Conservation (phyloP, 2,113 vertebrate species). For the Vanacampus margaritifer region DNA sequence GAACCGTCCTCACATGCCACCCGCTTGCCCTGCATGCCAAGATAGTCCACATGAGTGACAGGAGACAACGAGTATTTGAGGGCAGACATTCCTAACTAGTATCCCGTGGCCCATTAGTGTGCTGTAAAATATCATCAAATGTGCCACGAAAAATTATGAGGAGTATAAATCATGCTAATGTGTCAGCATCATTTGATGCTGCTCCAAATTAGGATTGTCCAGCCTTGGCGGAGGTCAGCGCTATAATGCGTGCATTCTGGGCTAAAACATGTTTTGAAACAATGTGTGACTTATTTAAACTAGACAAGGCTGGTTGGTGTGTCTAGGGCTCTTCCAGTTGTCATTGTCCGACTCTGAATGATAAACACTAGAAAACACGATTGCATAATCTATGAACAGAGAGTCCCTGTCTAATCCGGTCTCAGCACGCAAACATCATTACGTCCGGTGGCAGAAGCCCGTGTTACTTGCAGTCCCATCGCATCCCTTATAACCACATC, state of each 20-base stretch:
- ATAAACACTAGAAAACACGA: conserved; percentile 17
- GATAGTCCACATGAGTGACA: not conserved
- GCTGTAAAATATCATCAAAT: too few species aligned
- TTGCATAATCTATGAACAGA: conserved; percentile 41
- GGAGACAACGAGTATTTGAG: not conserved
- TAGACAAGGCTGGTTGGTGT: not conserved
- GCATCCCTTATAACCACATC: conserved; percentile 32
- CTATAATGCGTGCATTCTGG: not conserved
- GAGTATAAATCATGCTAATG: too few species aligned
- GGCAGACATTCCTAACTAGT: too few species aligned
- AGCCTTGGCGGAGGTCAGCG: not conserved
- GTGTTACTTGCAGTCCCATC: conserved; percentile 40
- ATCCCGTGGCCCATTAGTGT: too few species aligned
- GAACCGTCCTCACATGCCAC: conserved; percentile 84
- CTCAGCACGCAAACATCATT: conserved; percentile 27
- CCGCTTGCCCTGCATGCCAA: conserved; percentile 82
- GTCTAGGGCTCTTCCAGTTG: conserved; percentile 15
- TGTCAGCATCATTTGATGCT: not conserved
- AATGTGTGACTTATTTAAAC: conserved; percentile 15
- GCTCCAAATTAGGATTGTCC: not conserved
- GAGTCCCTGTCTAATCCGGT: conserved; percentile 26
- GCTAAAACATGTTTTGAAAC: not conserved
- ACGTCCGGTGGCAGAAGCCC: conserved; percentile 21
- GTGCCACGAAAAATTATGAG: too few species aligned
- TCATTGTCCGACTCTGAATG: conserved; percentile 37